Evolutionary conservation across 2,888 invertebrate genomes (phyloP), one percentile per base, ranked within the genome.

Genomic region (Psococerastis gibbosa): DNA sequence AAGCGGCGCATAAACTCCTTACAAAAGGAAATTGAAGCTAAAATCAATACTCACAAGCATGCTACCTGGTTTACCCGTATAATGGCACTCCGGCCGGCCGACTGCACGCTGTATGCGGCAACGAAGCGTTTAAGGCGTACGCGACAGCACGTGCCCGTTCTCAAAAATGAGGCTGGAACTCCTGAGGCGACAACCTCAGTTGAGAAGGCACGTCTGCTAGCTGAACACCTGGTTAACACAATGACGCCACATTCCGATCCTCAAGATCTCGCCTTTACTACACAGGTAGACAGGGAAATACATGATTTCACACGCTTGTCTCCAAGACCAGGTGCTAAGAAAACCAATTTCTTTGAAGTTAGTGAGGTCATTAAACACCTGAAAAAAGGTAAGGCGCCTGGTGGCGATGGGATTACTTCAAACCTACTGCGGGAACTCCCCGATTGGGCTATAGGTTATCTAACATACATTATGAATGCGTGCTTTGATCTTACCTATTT

Each of bases 401-500:
- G 33, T 9, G 3, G 3, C 6, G 33, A 33, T 33, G 5, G 5
- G 5, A 33, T 33, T 9, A 15, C 33, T 4, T 5, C 15, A 6
- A 3, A 4, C 4, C 6, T 9, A 4, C 4, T 33, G 3, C 15
- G 17, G 9, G 5, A 3, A 17, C 43, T 15, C 23, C 46, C 41
- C n/a, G 23, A 13, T 6, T 17, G 3, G 41, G 43, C 38, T n/a
- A 27, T 18, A 13, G 22, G 27, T 18, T 20, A 23, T 13, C 20
- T 41, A 16, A 22, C 41, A 5, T 5, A 18, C 15, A 44, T 45
- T 23, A 43, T 43, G 22, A 47, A 43, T 22, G 33, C 43, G 11
- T 9, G 16, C 22, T 18, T 45, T 6, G 5, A 33, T 2, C 15
- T 43, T 9, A 11, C 15, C 3, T 46, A 44, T 47, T 52, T 54